Evolutionary conservation across 2,113 vertebrate species (phyloP).

Genomic region (Dipodomys spectabilis): DNA sequence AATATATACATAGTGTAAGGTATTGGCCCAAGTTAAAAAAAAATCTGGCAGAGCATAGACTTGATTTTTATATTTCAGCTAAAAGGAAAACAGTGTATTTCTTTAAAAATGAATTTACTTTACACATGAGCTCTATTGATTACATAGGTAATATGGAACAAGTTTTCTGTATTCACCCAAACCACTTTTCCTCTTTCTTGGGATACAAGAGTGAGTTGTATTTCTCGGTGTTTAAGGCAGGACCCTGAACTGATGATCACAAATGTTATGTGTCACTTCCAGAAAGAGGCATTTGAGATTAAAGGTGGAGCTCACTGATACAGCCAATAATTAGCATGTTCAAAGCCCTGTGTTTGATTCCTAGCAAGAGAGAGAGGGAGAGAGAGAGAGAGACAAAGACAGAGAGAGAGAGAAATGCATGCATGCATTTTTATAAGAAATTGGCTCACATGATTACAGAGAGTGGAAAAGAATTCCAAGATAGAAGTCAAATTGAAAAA

Average conservation of each 20-base stretch:
- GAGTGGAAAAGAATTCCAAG: neutral
- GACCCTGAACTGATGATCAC: neutral
- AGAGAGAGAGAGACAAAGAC: too few relatives aligned
- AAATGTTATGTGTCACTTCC: neutral
- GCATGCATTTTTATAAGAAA: too few relatives aligned
- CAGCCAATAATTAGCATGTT: too few relatives aligned
- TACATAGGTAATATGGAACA: neutral
- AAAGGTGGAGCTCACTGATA: neutral
- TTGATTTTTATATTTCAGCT: constrained; percentile 41
- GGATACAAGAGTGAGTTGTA: neutral
- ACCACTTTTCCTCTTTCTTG: neutral
- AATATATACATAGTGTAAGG: neutral
- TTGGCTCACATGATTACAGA: neutral
- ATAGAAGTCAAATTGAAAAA: too few relatives aligned
- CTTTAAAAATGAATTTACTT: constrained; percentile 40
- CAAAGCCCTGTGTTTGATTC: neutral
- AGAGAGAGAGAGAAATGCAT: too few relatives aligned
- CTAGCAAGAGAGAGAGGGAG: neutral
- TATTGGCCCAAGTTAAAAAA: constrained; percentile 11
- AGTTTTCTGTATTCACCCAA: neutral
- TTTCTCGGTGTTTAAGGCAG: neutral
- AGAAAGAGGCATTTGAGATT: neutral
- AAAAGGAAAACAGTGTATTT: constrained; percentile 25
- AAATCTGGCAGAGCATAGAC: neutral
- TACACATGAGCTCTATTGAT: neutral